A percentile compares a stretch with the other conserved stretches of the same genome.
phyloP scores from a whole-genome alignment of 2,888 invertebrate genomes.

The Labia minor region DNA sequence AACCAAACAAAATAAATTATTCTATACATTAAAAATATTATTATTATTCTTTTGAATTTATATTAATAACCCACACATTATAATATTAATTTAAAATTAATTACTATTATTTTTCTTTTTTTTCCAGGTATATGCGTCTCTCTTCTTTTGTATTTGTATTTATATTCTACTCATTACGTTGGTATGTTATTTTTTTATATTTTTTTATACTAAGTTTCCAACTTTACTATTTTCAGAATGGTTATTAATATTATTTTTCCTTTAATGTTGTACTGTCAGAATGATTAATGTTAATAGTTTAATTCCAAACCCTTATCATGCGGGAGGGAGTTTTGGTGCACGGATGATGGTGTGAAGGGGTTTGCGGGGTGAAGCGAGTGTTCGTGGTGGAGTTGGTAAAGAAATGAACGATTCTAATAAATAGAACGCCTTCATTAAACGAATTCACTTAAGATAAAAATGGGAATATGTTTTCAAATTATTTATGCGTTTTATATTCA shows the following conservation, averaged over 20 bases:
- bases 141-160: neutral
- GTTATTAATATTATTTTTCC: neutral
- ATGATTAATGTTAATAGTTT: conserved; percentile 8
- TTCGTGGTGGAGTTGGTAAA: too few species aligned
- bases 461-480: neutral
- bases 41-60: too few species aligned
- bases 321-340: neutral
- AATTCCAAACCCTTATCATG: neutral
- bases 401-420: neutral
- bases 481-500: neutral
- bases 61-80: too few species aligned
- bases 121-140: neutral
- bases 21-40: too few species aligned
- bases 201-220: neutral
- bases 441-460: neutral
- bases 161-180: neutral
- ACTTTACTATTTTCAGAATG: neutral
- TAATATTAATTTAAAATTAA: neutral
- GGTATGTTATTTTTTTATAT: neutral
- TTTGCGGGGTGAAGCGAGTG: too few species aligned
- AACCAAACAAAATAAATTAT: too few species aligned
- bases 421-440: neutral
- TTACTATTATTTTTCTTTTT: neutral
- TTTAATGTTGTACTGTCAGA: neutral
- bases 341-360: neutral